These are phyloP conservation scores for Charaxes varanes DNA, from an alignment of 1,140 invertebrate species.

Conservation along the genomic window DNA sequence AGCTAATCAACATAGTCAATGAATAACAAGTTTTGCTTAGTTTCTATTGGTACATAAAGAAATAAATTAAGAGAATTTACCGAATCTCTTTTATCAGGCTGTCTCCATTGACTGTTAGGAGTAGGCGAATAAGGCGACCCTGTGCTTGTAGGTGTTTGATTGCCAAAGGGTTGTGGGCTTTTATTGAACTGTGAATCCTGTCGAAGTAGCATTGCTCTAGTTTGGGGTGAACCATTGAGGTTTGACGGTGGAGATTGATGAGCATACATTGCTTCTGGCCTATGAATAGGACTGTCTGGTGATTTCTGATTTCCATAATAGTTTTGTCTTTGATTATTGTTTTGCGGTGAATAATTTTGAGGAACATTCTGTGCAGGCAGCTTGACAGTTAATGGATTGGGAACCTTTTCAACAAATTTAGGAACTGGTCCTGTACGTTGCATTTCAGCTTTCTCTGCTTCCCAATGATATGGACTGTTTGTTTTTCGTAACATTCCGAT, in stretches of 20 bases:
- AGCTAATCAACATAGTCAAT: too few relatives aligned
- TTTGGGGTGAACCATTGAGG: conserved; percentile 48
- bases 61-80: too few relatives aligned
- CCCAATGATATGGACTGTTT: conserved; percentile 72
- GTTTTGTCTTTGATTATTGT: conserved; percentile 45
- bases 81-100: conserved; percentile 63
- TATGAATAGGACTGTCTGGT: conserved; percentile 65
- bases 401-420: conserved; percentile 64
- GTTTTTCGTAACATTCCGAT: conserved; percentile 76
- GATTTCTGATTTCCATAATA: conserved; percentile 45
- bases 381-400: conserved; percentile 64
- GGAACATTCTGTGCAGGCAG: conserved; percentile 58
- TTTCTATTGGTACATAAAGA: too few relatives aligned
- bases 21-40: too few relatives aligned
- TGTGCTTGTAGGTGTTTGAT: conserved; percentile 44
- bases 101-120: conserved; percentile 59
- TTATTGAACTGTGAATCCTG: conserved; percentile 73
- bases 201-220: conserved; percentile 58
- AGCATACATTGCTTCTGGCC: conserved; percentile 66
- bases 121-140: conserved; percentile 49
- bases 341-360: conserved; percentile 51
- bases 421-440: conserved; percentile 54
- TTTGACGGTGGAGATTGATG: conserved; percentile 42
- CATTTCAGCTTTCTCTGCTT: conserved; percentile 60
- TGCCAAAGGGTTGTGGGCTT: conserved; percentile 62